Percentiles rank a stretch among this genome's conserved stretches.
Conservation (phyloP, 2,797 vertebrate genomes). For the Micromesistius poutassou region DNA sequence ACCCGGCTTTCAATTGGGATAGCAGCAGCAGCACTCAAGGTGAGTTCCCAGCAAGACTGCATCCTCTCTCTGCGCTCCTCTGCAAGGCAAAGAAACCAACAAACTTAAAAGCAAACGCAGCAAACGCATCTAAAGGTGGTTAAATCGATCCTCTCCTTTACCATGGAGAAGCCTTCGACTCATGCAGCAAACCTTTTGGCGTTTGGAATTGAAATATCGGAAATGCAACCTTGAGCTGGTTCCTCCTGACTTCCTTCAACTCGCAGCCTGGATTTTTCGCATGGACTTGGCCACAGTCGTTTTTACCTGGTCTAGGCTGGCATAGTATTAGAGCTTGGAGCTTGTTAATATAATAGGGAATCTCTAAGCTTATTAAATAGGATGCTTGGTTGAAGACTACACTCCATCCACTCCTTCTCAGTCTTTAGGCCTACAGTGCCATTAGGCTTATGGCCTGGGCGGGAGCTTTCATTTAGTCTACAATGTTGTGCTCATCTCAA, state of each 20-base stretch:
- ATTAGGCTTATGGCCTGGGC: background rate
- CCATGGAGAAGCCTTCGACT: background rate
- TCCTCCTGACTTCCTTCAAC: background rate
- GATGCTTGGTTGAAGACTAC: background rate
- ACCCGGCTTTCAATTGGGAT: constrained; percentile 42
- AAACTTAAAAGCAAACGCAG: background rate
- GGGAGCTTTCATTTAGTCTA: background rate
- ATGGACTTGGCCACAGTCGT: background rate
- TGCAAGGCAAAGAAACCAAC: background rate
- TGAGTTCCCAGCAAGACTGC: constrained; percentile 8
- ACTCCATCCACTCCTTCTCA: too few relatives aligned
- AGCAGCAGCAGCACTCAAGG: constrained; percentile 23
- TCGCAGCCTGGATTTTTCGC: background rate
- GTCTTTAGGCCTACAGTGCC: background rate
- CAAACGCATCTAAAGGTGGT: background rate
- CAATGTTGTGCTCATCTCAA: background rate
- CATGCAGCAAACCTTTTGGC: background rate
- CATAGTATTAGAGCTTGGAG: background rate
- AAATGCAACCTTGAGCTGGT: constrained; percentile 15
- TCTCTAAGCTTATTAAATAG: background rate
- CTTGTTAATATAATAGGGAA: background rate
- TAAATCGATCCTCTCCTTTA: too few relatives aligned
- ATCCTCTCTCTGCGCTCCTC: background rate
- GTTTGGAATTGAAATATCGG: constrained; percentile 3
- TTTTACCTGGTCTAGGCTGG: background rate